phyloP scores from a whole-genome alignment of 2,113 vertebrate species.

The Malurus cyaneus region DNA sequence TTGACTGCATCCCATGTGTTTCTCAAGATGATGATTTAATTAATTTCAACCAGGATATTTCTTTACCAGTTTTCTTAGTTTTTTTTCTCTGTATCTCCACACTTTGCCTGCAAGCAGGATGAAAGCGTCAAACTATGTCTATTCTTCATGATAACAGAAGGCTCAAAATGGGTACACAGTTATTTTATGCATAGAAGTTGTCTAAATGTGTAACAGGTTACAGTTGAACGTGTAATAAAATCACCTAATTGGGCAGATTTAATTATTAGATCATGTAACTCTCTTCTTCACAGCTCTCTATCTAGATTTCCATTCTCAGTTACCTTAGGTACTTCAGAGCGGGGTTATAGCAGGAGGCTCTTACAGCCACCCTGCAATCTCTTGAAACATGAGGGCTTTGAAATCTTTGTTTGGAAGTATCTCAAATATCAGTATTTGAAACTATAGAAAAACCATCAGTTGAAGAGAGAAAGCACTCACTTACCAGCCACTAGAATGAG shows the following conservation, averaged over 20 bases:
- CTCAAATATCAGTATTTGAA: not conserved
- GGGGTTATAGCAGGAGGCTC: not conserved
- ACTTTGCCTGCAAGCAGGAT: not conserved
- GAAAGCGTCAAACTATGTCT: not conserved
- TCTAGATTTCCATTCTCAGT: not conserved
- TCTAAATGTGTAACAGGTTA: not conserved
- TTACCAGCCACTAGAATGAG: not conserved
- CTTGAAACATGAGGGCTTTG: not conserved
- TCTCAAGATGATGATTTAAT: not conserved
- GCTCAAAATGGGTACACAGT: not conserved
- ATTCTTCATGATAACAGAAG: not conserved
- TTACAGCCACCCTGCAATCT: not conserved
- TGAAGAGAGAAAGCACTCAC: not conserved
- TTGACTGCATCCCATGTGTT: not conserved
- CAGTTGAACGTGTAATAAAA: not conserved
- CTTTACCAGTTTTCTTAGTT: not conserved
- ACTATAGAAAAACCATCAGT: not conserved
- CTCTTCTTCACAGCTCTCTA: not conserved
- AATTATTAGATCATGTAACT: not conserved
- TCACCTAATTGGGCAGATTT: not conserved
- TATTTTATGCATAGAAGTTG: not conserved
- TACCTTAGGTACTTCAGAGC: not conserved
- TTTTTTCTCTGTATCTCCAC: not conserved
- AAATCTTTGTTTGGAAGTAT: not conserved
- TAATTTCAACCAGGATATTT: not conserved